Evolutionary conservation across 2,888 invertebrate genomes (phyloP).

Genomic region (Cyrtodaria siliqua): DNA sequence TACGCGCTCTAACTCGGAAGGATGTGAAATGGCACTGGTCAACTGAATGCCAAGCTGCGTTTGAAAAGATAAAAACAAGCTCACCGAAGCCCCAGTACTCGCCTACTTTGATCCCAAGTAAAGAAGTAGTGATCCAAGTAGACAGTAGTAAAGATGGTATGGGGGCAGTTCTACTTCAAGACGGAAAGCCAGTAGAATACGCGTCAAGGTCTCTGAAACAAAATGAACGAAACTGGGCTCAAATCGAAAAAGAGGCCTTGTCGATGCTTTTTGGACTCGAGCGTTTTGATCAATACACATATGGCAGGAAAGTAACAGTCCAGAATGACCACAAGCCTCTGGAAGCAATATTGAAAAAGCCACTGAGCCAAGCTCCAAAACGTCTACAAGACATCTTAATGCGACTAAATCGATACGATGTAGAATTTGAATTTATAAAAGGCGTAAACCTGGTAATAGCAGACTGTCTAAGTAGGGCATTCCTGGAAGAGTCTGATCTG

Average conservation of each 20-base stretch:
- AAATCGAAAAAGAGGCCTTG: slow-evolving; percentile 65
- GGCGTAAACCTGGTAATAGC: slow-evolving; percentile 43
- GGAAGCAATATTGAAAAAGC: slow-evolving; percentile 51
- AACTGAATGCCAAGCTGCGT: too few relatives aligned
- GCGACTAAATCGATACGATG: slow-evolving; percentile 50
- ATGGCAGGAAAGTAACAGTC: slow-evolving; percentile 32
- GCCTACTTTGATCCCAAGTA: too few relatives aligned
- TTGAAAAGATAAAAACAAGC: too few relatives aligned
- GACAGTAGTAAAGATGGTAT: slow-evolving; percentile 61
- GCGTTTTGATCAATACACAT: slow-evolving; percentile 56
- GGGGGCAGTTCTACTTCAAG: slow-evolving; percentile 59
- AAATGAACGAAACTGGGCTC: slow-evolving; percentile 65
- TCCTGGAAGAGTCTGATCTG: slow-evolving; percentile 8
- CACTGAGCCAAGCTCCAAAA: slow-evolving; percentile 40
- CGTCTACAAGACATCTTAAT: slow-evolving; percentile 62
- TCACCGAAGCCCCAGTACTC: too few relatives aligned
- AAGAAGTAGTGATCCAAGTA: slow-evolving; percentile 50
- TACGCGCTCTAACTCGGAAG: slow-evolving; percentile 23
- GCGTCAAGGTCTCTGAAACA: slow-evolving; percentile 54
- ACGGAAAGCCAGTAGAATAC: slow-evolving; percentile 58
- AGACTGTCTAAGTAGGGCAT: slow-evolving; percentile 53
- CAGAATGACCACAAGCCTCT: slow-evolving; percentile 60
- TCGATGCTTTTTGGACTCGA: slow-evolving; percentile 56
- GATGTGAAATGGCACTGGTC: slow-evolving; percentile 18
- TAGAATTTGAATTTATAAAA: slow-evolving; percentile 52